Evolutionary conservation across 2,888 invertebrate genomes (phyloP), one percentile per base, ranked within the genome.

Genomic region (Margaritifera margaritifera): DNA sequence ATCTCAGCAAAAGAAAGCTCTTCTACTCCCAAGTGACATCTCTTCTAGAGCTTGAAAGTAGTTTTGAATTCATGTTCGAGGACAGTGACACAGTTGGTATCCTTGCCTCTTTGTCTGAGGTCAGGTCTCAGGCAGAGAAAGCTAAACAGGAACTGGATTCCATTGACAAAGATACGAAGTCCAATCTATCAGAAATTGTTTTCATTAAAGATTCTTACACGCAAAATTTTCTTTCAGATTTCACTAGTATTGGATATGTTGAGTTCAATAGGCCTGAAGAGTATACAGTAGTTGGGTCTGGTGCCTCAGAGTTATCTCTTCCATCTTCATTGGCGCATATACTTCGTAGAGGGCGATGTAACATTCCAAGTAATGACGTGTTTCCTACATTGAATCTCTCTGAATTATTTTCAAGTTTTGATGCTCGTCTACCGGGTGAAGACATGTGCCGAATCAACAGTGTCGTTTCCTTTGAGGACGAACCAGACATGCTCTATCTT

Each of bases 201-300:
- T 74, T 74, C 42, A 60, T 74, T 50, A 58, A 22, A 42, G 69
- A 74, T 25, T 51, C 59, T 15, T 19, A 56, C 6, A 54, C 71
- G 25, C 51, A 62, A 15, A 57, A 53, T 1, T 74, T 74, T 62
- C 20, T 74, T 24, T 54, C 51, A 3, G 59, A 56, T 20, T 74
- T 69, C 42, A 59, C 69, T 19, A 62, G 74, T 54, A 52, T 74
- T 51, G 74, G 74, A 51, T 74, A 69, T 64, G 51, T 74, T 24
- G 71, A 74, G 54, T 42, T 42, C 42, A 42, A 42, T 42, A 42
- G 8, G 42, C 55, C 64, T 54, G 53, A 27, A 56, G 24, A 50
- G 18, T 0, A 6, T 56, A 42, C 50, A 27, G 8, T 1, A 4
- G 25, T 15, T 20, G 42, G 11, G 55, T n/a, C n/a, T 55, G 50